These are phyloP conservation scores for Lepidocolaptes lacrymiger DNA, from an alignment of 2,797 vertebrate genomes.

Conservation along the genomic window DNA sequence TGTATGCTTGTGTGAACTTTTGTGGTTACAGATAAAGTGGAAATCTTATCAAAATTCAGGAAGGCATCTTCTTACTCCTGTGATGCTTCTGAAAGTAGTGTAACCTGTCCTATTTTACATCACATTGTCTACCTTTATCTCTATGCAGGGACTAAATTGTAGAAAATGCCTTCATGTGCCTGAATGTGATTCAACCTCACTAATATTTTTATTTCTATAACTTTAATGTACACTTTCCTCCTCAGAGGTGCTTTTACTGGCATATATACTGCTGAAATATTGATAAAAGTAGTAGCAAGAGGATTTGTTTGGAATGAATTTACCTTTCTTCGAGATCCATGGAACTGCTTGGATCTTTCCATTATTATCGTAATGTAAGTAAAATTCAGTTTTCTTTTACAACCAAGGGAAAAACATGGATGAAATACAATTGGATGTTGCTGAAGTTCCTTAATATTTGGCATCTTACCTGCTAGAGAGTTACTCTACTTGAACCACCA, in stretches of 20 bases:
- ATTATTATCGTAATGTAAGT: conserved; percentile 92
- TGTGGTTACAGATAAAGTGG: neutral
- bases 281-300: conserved; percentile 91
- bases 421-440: neutral
- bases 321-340: conserved; percentile 94
- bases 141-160: neutral
- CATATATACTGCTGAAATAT: conserved; percentile 92
- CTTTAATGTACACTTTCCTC: conserved; percentile 37
- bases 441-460: neutral
- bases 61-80: neutral
- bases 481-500: neutral
- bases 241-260: conserved; percentile 87
- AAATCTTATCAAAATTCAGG: neutral
- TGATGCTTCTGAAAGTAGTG: neutral
- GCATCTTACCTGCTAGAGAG: neutral
- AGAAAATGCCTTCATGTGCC: neutral
- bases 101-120: neutral
- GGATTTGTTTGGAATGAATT: conserved; percentile 91
- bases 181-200: neutral
- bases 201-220: conserved; percentile 12
- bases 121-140: neutral
- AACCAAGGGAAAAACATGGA: neutral
- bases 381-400: neutral
- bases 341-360: conserved; percentile 93
- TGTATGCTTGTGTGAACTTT: neutral